A percentile compares a stretch with the other conserved stretches of the same genome.
These are phyloP conservation scores for Bombus superbus DNA, from an alignment of 1,140 invertebrate genomes.

Conservation along the genomic window DNA sequence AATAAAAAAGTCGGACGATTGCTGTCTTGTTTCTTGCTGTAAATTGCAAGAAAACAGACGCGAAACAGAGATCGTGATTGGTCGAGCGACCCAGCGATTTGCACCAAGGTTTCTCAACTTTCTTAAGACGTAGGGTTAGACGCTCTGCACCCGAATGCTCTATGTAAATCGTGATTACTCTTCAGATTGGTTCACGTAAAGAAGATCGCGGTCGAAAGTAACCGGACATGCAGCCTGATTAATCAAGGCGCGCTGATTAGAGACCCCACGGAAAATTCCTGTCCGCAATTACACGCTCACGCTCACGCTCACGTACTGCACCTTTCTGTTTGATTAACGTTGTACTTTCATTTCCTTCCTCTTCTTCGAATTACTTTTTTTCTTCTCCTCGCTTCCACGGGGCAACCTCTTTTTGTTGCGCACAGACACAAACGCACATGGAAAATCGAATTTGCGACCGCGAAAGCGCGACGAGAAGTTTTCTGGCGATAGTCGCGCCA, in stretches of 20 bases:
- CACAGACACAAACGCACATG: slow-evolving; percentile 15
- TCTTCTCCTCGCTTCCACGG: background rate
- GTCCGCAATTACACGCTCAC: slow-evolving; percentile 55
- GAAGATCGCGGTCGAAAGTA: slow-evolving; percentile 14
- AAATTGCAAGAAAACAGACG: too few relatives aligned
- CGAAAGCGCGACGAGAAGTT: slow-evolving; percentile 51
- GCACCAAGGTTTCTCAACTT: too few relatives aligned
- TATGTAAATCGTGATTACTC: slow-evolving; percentile 21
- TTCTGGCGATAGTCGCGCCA: slow-evolving; percentile 53
- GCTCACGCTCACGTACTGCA: slow-evolving; percentile 23
- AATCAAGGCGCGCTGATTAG: slow-evolving; percentile 68
- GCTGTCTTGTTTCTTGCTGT: too few relatives aligned
- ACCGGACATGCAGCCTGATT: slow-evolving; percentile 50
- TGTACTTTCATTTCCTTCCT: slow-evolving; percentile 12
- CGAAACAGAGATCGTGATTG: too few relatives aligned
- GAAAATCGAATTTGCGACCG: slow-evolving; percentile 64
- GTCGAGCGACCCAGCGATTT: too few relatives aligned
- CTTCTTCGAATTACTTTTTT: slow-evolving; percentile 10
- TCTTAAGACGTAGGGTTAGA: background rate
- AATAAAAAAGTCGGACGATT: too few relatives aligned
- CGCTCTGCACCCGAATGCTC: too few relatives aligned
- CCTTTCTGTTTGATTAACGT: slow-evolving; percentile 62
- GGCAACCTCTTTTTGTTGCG: slow-evolving; percentile 12
- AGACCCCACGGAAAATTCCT: slow-evolving; percentile 49
- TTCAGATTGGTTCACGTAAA: slow-evolving; percentile 26